These are phyloP conservation scores for Brenthis hecate DNA, from an alignment of 2,888 invertebrate species.

Conservation along the genomic window DNA sequence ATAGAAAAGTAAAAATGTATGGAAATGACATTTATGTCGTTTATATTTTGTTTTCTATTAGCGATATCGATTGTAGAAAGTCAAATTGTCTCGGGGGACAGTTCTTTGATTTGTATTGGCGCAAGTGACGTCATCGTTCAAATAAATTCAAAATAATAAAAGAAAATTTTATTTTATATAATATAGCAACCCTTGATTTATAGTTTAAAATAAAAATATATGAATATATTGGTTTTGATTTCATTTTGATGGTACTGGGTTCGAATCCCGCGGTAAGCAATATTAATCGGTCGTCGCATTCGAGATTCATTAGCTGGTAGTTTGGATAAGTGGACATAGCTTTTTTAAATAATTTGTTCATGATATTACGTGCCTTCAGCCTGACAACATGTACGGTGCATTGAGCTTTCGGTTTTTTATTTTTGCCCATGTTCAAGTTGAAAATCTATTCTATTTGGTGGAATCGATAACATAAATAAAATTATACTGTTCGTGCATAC, in stretches of 20 bases:
- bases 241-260: neutral
- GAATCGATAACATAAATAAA: no score
- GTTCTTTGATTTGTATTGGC: constrained; percentile 13
- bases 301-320: constrained; percentile 40
- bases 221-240: no score
- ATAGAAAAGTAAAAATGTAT: neutral
- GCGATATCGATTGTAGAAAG: no score
- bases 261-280: neutral
- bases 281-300: neutral
- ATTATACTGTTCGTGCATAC: no score
- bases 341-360: constrained; percentile 70
- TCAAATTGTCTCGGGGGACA: no score
- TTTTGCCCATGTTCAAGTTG: constrained; percentile 40
- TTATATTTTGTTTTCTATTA: no score
- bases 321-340: constrained; percentile 65
- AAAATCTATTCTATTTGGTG: no score
- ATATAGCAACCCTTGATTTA: no score
- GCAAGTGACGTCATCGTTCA: constrained; percentile 5
- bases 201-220: no score
- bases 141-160: neutral
- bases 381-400: constrained; percentile 56
- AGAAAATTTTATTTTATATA: neutral
- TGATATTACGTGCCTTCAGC: constrained; percentile 73
- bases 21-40: neutral
- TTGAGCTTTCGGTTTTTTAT: constrained; percentile 53